These are phyloP conservation scores for Tortricodes alternella DNA, from an alignment of 2,888 invertebrate species.

Conservation along the genomic window DNA sequence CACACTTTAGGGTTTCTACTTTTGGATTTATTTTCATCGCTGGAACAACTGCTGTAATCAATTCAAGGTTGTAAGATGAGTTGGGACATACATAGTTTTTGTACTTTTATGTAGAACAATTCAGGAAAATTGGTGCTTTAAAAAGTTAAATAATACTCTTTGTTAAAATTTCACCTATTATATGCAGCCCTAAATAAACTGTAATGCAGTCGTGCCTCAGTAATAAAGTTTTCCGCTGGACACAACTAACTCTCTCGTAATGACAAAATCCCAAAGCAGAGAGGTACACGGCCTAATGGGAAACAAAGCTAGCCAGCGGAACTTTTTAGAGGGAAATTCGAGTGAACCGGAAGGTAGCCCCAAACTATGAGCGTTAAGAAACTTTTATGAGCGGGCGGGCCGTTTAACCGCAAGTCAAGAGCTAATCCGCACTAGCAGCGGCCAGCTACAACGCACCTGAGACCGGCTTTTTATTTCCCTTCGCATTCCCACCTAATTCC, in stretches of 20 bases:
- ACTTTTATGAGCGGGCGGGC: slow-evolving; percentile 75
- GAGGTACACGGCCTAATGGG: slow-evolving; percentile 55
- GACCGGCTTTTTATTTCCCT: slow-evolving; percentile 76
- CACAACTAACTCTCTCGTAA: slow-evolving; percentile 47
- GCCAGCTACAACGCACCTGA: slow-evolving; percentile 71
- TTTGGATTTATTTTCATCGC: neutral
- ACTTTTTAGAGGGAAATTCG: slow-evolving; percentile 69
- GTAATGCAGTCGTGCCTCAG: slow-evolving; percentile 45
- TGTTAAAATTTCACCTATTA: neutral
- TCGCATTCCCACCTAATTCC: slow-evolving; percentile 80
- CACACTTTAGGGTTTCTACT: neutral
- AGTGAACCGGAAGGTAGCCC: slow-evolving; percentile 62
- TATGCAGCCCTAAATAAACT: slow-evolving; percentile 1
- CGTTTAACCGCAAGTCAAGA: slow-evolving; percentile 77
- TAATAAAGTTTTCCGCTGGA: slow-evolving; percentile 61
- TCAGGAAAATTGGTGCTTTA: too few relatives aligned
- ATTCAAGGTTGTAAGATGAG: too few relatives aligned
- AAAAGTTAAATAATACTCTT: neutral
- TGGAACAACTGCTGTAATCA: neutral
- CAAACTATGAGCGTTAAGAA: slow-evolving; percentile 77
- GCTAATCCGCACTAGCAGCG: slow-evolving; percentile 67
- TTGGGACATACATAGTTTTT: too few relatives aligned
- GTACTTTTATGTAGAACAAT: too few relatives aligned
- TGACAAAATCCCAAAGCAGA: slow-evolving; percentile 60
- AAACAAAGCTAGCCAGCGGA: slow-evolving; percentile 58